These are phyloP conservation scores for Tachysurus fulvidraco DNA, from an alignment of 2,113 vertebrate genomes.

Conservation along the genomic window DNA sequence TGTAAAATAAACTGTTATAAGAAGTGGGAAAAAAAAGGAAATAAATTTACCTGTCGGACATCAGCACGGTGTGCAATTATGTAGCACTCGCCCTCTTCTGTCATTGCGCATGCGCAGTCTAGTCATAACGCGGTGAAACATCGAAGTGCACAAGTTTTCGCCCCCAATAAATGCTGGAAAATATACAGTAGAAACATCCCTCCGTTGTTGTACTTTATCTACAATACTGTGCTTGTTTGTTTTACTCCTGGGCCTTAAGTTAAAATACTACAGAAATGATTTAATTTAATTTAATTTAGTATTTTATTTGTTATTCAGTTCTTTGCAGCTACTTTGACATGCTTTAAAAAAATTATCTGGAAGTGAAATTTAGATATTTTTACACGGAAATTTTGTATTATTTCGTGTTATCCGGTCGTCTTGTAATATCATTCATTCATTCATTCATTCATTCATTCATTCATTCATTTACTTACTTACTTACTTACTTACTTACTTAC, in stretches of 20 bases:
- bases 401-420: not conserved
- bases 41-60: not conserved
- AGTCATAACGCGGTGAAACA: not conserved
- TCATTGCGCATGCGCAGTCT: constrained; percentile 16
- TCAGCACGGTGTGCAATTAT: not conserved
- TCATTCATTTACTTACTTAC: too few species aligned
- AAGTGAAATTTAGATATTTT: not conserved
- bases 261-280: not conserved
- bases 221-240: too few species aligned
- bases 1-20: not conserved
- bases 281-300: not conserved
- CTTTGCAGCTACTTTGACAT: not conserved
- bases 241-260: too few species aligned
- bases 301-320: not conserved
- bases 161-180: not conserved
- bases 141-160: not conserved
- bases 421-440: too few species aligned
- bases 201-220: too few species aligned
- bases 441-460: too few species aligned
- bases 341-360: not conserved
- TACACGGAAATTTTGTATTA: not conserved
- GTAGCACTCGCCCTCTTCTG: not conserved
- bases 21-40: not conserved
- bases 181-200: too few species aligned
- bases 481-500: too few species aligned